These are phyloP conservation scores for Caenorhabditis tropicalis DNA, from an alignment of 1,140 invertebrate genomes.

Conservation along the genomic window DNA sequence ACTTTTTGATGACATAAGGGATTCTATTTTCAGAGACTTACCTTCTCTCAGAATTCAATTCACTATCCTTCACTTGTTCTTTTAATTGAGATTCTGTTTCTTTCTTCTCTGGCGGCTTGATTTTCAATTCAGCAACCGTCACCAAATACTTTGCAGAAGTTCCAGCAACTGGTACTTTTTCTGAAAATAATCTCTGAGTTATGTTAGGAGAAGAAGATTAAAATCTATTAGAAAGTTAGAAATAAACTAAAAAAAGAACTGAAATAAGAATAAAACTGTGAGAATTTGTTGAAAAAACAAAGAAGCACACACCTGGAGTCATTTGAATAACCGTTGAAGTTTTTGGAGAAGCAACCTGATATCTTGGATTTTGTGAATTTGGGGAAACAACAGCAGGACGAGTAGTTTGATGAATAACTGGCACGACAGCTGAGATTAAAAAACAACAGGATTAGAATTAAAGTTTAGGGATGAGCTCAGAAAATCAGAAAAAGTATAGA, in stretches of 20 bases:
- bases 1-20: background rate
- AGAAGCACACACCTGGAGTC: slow-evolving; percentile 25
- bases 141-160: slow-evolving; percentile 50
- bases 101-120: slow-evolving; percentile 42
- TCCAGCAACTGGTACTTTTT: slow-evolving; percentile 4
- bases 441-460: slow-evolving; percentile 15
- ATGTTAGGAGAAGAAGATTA: background rate
- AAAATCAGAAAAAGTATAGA: background rate
- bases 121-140: slow-evolving; percentile 48
- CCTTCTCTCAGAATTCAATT: slow-evolving; percentile 8
- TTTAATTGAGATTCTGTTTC: slow-evolving; percentile 44
- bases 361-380: slow-evolving; percentile 29
- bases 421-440: slow-evolving; percentile 33
- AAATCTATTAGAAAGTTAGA: background rate
- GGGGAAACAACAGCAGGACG: slow-evolving; percentile 31
- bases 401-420: slow-evolving; percentile 40
- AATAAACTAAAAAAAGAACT: background rate
- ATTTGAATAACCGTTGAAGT: slow-evolving; percentile 16
- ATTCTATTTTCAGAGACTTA: background rate
- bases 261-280: background rate
- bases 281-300: background rate
- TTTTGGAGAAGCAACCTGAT: slow-evolving; percentile 30
- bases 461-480: background rate
- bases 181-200: background rate
- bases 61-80: slow-evolving; percentile 36